These are phyloP conservation scores for Lottia gigantea DNA, from an alignment of 2,888 invertebrate genomes.

Conservation along the genomic window DNA sequence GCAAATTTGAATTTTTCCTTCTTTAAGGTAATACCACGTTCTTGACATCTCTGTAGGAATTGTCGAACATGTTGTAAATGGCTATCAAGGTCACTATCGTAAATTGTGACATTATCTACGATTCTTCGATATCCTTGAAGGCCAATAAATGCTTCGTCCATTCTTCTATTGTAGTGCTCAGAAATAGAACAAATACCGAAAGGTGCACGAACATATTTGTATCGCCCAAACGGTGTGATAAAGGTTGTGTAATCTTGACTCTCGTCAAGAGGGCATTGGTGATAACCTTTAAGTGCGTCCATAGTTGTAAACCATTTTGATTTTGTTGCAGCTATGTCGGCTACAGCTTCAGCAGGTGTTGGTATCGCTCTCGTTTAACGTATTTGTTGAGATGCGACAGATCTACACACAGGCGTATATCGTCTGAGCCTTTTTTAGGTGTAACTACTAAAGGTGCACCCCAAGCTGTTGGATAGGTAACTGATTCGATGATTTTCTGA, in stretches of 20 bases:
- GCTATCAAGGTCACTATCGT: no score
- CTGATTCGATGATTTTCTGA: background rate
- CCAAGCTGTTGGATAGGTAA: background rate
- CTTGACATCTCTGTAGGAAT: no score
- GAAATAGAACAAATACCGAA: no score
- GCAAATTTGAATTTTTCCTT: no score
- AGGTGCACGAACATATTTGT: no score
- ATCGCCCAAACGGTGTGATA: background rate
- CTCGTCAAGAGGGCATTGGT: background rate
- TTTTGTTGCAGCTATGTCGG: background rate
- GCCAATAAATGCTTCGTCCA: no score
- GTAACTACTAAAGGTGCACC: background rate
- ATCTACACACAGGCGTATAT: constrained; percentile 2
- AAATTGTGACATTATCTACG: no score
- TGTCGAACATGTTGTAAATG: no score
- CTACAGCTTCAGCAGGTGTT: background rate
- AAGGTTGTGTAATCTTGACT: background rate
- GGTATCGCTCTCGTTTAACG: background rate
- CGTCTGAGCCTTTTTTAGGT: background rate
- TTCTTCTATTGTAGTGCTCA: no score
- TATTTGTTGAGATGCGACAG: background rate
- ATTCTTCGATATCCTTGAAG: no score
- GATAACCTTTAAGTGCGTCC: background rate
- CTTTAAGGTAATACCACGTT: no score
- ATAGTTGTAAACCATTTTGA: background rate